Conservation (phyloP, 1,140 invertebrate species). For the Tachypleus tridentatus region DNA sequence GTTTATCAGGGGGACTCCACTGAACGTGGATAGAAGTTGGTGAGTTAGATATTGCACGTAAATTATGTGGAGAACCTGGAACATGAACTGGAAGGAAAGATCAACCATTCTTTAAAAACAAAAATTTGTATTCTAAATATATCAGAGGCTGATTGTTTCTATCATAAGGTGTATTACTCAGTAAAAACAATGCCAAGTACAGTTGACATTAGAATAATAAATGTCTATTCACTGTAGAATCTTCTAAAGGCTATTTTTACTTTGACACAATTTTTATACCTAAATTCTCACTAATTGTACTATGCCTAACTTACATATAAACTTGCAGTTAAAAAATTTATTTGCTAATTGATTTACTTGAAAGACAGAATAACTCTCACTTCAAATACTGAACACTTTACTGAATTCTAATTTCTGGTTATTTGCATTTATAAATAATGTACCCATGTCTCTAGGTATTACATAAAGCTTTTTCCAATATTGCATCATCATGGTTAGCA, state of each 20-base stretch:
- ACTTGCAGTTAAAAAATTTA: too few relatives aligned
- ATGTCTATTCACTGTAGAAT: not conserved
- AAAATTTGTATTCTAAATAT: not conserved
- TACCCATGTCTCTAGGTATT: too few relatives aligned
- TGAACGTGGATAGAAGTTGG: slow-evolving; percentile 52
- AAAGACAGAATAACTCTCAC: too few relatives aligned
- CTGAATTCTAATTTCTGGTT: too few relatives aligned
- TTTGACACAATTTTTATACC: too few relatives aligned
- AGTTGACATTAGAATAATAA: not conserved
- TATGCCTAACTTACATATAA: too few relatives aligned
- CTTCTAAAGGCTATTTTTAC: not conserved
- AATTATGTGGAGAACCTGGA: slow-evolving; percentile 55
- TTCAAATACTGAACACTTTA: too few relatives aligned
- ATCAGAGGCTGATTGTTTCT: not conserved
- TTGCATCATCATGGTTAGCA: too few relatives aligned
- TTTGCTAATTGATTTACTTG: too few relatives aligned
- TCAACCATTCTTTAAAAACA: not conserved
- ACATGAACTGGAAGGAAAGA: slow-evolving; percentile 46
- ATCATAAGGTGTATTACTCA: not conserved
- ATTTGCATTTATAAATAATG: too few relatives aligned
- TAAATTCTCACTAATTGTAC: too few relatives aligned
- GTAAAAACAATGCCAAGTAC: not conserved
- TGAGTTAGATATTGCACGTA: slow-evolving; percentile 52
- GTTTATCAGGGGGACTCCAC: slow-evolving; percentile 53
- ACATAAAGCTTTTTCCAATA: too few relatives aligned